Conservation (phyloP, 37 sponge, comb jelly and placozoan genomes). For the Hormiphora californensis region DNA sequence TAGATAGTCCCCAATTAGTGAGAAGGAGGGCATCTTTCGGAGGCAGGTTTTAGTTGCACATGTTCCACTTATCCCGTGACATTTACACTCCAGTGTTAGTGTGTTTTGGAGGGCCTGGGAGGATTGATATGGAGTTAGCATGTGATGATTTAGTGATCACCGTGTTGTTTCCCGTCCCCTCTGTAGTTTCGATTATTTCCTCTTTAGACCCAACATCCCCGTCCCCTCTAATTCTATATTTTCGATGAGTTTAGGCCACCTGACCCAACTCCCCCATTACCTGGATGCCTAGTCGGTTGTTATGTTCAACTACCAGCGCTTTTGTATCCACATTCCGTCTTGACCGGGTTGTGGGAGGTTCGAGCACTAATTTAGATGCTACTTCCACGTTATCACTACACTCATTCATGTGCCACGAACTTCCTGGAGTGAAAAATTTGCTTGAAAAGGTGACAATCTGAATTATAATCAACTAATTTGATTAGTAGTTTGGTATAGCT, state of each 20-base stretch:
- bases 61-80: constrained; percentile 47
- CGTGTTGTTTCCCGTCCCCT: too few species aligned
- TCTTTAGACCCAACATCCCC: too few species aligned
- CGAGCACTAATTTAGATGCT: constrained; percentile 23
- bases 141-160: too few species aligned
- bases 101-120: constrained; percentile 48
- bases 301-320: constrained; percentile 15
- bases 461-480: too few species aligned
- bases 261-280: background rate
- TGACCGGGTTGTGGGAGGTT: background rate
- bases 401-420: constrained; percentile 46
- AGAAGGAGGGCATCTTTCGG: constrained; percentile 45
- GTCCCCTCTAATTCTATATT: too few species aligned
- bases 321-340: constrained; percentile 11
- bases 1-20: constrained; percentile 28
- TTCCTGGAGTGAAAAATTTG: too few species aligned
- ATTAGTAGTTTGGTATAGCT: too few species aligned
- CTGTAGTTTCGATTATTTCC: too few species aligned
- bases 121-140: background rate
- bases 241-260: too few species aligned
- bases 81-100: constrained; percentile 23
- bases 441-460: too few species aligned
- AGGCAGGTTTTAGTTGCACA: constrained; percentile 48
- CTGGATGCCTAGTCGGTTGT: constrained; percentile 46
- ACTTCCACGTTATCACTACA: constrained; percentile 48